phyloP scores from a whole-genome alignment of 2,888 invertebrate species.

The Perithous albicinctus region DNA sequence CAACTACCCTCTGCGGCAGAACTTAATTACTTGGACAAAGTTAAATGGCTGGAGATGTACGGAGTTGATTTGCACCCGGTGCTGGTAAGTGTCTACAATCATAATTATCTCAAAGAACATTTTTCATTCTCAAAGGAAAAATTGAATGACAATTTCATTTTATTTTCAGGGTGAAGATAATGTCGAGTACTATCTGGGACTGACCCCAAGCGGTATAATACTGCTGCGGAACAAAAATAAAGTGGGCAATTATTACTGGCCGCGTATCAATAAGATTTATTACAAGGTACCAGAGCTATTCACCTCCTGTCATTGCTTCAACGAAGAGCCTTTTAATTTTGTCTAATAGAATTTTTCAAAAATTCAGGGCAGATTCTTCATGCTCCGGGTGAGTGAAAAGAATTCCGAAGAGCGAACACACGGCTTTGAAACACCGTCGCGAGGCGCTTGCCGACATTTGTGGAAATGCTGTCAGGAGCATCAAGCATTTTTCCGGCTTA shows the following conservation, averaged over 20 bases:
- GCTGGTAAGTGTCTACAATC: slow-evolving; percentile 88
- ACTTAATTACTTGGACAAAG: slow-evolving; percentile 97
- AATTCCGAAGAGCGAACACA: slow-evolving; percentile 98
- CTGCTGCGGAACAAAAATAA: slow-evolving; percentile 97
- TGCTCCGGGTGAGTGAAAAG: slow-evolving; percentile 98
- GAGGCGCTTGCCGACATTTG: slow-evolving; percentile 96
- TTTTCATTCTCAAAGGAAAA: not conserved
- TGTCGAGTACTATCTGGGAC: slow-evolving; percentile 97
- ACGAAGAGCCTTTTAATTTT: not conserved
- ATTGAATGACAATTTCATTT: slow-evolving; percentile 47
- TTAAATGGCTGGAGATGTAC: slow-evolving; percentile 99
- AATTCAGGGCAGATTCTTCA: slow-evolving; percentile 93
- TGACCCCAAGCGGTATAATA: slow-evolving; percentile 98
- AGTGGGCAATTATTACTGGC: slow-evolving; percentile 99
- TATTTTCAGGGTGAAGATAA: slow-evolving; percentile 95
- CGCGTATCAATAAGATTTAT: slow-evolving; percentile 97
- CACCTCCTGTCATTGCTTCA: not conserved
- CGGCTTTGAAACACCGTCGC: slow-evolving; percentile 96
- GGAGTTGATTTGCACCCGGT: slow-evolving; percentile 99
- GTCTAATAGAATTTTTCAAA: not conserved
- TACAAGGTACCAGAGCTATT: slow-evolving; percentile 88
- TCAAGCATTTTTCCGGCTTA: slow-evolving; percentile 96
- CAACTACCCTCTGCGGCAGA: slow-evolving; percentile 97
- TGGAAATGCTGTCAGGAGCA: slow-evolving; percentile 99
- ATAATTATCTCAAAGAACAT: not conserved